Evolutionary conservation across 2,888 invertebrate species (phyloP), one percentile per base, ranked within the genome.

Genomic region (Cephalotes varians): DNA sequence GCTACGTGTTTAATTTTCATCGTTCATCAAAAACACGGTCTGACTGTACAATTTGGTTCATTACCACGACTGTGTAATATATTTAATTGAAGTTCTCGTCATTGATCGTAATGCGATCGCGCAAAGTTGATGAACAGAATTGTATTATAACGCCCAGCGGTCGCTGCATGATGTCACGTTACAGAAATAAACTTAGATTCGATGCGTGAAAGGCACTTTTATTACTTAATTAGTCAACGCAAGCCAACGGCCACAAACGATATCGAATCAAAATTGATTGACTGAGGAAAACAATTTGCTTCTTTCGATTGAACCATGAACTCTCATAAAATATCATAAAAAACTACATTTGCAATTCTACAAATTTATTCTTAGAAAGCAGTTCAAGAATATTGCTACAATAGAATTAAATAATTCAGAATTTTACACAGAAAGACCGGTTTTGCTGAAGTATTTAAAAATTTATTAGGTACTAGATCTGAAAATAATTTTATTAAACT

Each of bases 161-260:
- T 1, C 40, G 28, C 40, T n/a, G 60, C 40, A 21, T 62, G 31
- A 76, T 76, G 71, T 65, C 12, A 58, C 77, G 60, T 58, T 71
- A 44, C 37, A n/a, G 37, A 5, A 49, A 21, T 37, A 31, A 10
- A n/a, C 44, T 21, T 62, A 44, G 76, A 51, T 67, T 67, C 51
- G 69, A 25, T 73, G n/a, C 47, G 47, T 72, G 83, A 81, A 81
- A 7, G 60, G 64, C 64, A 79, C 58, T 81, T 62, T 69, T 28
- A 37, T 60, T 49, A 18, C 60, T 65, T 84, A 76, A 80, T 84
- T 85, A 79, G 72, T 80, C 40, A n/a, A n/a, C n/a, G 54, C 58
- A 12, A 80, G 58, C 62, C 69, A 84, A 40, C 67, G 82, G 64
- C 47, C 62, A 58, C 10, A 2, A 28, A 18, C 44, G 37, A 72